These are phyloP conservation scores for Alosa sapidissima DNA, from an alignment of 2,797 vertebrate species.

Conservation along the genomic window DNA sequence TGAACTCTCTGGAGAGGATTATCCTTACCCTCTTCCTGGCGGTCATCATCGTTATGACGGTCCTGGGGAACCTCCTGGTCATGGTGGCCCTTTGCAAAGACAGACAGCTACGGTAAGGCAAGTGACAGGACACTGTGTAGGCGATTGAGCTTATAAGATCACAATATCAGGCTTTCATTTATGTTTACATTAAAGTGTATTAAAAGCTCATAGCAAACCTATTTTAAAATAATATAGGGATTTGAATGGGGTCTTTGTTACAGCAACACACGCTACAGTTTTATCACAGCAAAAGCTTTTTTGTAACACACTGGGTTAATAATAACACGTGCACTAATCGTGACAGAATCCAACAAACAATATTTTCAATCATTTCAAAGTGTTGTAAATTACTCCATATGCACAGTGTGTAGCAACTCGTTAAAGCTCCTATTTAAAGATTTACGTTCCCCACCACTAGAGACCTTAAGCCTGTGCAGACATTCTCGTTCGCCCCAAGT, in stretches of 20 bases:
- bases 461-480: constrained; percentile 2
- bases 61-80: constrained; percentile 79
- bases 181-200: background rate
- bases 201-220: background rate
- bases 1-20: constrained; percentile 65
- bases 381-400: background rate
- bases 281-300: background rate
- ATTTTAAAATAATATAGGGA: background rate
- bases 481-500: constrained; percentile 11
- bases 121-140: background rate
- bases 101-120: constrained; percentile 73
- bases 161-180: background rate
- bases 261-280: background rate
- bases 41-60: constrained; percentile 78
- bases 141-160: background rate
- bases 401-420: background rate
- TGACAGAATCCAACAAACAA: too few relatives aligned
- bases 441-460: constrained; percentile 3
- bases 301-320: background rate
- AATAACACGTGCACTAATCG: too few relatives aligned
- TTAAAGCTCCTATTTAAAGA: background rate
- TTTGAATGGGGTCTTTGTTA: background rate
- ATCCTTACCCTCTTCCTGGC: constrained; percentile 73
- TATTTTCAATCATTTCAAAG: background rate
- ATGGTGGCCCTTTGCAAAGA: constrained; percentile 84